Evolutionary conservation across 2,797 vertebrate species (phyloP).

Genomic region (Liparis tanakae): DNA sequence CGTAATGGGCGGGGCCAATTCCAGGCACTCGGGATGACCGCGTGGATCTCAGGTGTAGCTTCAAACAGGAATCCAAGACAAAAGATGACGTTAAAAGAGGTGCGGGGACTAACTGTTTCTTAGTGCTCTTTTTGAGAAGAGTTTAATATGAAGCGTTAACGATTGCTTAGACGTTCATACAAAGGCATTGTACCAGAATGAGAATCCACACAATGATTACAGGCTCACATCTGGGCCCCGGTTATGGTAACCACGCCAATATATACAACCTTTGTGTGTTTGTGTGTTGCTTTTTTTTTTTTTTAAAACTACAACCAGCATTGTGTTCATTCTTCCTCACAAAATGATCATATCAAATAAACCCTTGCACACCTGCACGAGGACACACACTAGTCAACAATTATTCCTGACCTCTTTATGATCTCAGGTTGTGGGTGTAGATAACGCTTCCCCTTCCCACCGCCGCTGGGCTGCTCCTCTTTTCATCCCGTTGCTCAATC

Average conservation of each 20-base stretch:
- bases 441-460: slow-evolving; percentile 48
- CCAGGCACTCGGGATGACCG: slow-evolving; percentile 4
- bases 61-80: neutral
- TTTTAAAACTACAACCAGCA: neutral
- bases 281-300: neutral
- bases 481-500: slow-evolving; percentile 10
- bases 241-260: too few species aligned
- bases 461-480: slow-evolving; percentile 13
- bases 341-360: neutral
- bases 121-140: neutral
- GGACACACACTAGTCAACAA: neutral
- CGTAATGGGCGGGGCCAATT: slow-evolving; percentile 44
- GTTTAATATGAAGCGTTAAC: neutral
- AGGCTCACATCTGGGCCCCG: neutral
- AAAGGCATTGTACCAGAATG: neutral
- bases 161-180: neutral
- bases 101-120: fast-evolving
- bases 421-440: slow-evolving; percentile 48
- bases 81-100: neutral
- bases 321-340: neutral
- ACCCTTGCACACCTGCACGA: neutral
- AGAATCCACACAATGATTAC: neutral
- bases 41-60: slow-evolving; percentile 7
- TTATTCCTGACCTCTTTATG: slow-evolving; percentile 11
- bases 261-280: neutral